phyloP scores from a whole-genome alignment of 37 sponge, comb jelly and placozoan genomes.

The Chondrosia reniformis region DNA sequence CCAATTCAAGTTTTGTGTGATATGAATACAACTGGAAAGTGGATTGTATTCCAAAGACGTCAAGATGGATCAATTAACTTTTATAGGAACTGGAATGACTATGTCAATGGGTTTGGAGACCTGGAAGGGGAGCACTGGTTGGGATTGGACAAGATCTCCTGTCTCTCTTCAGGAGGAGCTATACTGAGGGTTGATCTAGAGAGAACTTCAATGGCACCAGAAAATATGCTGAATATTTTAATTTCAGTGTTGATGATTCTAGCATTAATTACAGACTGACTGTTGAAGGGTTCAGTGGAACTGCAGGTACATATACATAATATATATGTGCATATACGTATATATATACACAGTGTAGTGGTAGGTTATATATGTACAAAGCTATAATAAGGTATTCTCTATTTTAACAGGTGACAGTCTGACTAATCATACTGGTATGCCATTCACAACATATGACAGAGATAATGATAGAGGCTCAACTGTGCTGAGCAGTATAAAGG shows the following conservation, averaged over 20 bases:
- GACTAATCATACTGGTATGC: background rate
- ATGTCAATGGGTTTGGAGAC: conserved; percentile 13
- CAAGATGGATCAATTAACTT: background rate
- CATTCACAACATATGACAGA: background rate
- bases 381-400: no score
- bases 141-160: background rate
- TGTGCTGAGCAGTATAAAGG: background rate
- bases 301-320: no score
- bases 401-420: no score
- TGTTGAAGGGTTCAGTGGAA: conserved; percentile 2
- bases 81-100: background rate
- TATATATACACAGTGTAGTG: no score
- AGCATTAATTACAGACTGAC: conserved; percentile 3
- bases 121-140: background rate
- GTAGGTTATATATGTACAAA: no score
- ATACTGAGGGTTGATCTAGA: background rate
- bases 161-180: background rate
- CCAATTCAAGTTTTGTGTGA: conserved; percentile 18
- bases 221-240: conserved; percentile 5
- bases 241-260: background rate
- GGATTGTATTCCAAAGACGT: conserved; percentile 10
- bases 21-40: conserved; percentile 15
- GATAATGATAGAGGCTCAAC: background rate
- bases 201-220: background rate
- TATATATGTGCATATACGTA: no score